These are phyloP conservation scores for Cisticola juncidis DNA, from an alignment of 2,113 vertebrate species.

Conservation along the genomic window DNA sequence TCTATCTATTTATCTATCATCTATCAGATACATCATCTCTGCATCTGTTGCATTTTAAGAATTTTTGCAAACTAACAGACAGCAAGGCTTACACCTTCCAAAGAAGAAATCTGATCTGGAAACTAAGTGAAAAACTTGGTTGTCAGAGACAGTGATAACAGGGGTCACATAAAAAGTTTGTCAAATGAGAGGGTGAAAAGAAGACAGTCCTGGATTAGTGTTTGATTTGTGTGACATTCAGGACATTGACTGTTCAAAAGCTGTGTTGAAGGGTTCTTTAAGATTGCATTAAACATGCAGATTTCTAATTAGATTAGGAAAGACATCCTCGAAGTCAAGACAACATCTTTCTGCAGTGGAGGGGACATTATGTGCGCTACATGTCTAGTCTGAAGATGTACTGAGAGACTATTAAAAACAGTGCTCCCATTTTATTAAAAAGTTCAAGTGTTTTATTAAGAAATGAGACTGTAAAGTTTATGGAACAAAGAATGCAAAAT, in stretches of 20 bases:
- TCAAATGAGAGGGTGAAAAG: background rate
- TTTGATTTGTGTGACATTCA: background rate
- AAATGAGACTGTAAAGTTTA: background rate
- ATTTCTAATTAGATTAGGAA: background rate
- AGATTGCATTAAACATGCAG: background rate
- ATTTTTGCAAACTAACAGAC: background rate
- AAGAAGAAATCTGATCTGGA: background rate
- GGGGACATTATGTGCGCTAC: background rate
- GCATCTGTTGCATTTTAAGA: background rate
- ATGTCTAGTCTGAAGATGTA: background rate
- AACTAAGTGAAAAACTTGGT: background rate
- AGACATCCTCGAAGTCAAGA: background rate
- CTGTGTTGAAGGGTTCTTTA: background rate
- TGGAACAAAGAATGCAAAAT: background rate
- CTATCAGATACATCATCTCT: background rate
- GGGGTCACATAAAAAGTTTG: background rate
- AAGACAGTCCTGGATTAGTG: background rate
- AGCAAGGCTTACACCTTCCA: background rate
- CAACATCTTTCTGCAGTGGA: background rate
- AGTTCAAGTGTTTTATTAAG: background rate
- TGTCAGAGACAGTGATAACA: background rate
- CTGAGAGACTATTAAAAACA: background rate
- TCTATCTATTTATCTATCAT: rapidly evolving
- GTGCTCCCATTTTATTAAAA: background rate
- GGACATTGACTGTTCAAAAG: background rate